These are phyloP conservation scores for Phaethornis superciliosus DNA, from an alignment of 2,113 vertebrate species.

Conservation along the genomic window DNA sequence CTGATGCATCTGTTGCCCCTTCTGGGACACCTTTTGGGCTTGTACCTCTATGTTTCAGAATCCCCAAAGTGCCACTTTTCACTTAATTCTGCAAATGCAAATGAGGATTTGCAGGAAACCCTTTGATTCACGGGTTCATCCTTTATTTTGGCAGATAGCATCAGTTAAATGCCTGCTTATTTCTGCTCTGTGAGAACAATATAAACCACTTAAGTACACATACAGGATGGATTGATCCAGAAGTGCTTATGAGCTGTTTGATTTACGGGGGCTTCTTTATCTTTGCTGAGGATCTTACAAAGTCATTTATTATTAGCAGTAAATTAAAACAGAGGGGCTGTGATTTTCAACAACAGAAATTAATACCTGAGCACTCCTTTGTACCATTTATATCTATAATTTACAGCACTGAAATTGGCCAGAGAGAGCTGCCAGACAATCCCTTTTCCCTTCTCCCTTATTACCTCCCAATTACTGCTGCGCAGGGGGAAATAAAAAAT, in stretches of 20 bases:
- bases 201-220: slow-evolving; percentile 56
- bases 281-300: slow-evolving; percentile 42
- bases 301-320: slow-evolving; percentile 68
- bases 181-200: slow-evolving; percentile 60
- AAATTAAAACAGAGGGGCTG: slow-evolving; percentile 60
- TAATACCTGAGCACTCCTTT: slow-evolving; percentile 38
- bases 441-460: neutral
- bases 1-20: accelerated
- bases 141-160: slow-evolving; percentile 53
- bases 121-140: slow-evolving; percentile 24
- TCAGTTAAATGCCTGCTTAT: slow-evolving; percentile 55
- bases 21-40: neutral
- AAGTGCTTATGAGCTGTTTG: slow-evolving; percentile 61
- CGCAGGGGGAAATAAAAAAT: slow-evolving; percentile 10
- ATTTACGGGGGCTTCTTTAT: slow-evolving; percentile 60
- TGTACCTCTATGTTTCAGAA: neutral
- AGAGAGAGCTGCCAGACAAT: neutral
- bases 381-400: slow-evolving; percentile 51
- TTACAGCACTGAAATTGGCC: neutral
- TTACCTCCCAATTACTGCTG: slow-evolving; percentile 43
- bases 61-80: neutral
- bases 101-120: slow-evolving; percentile 33
- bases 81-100: neutral
- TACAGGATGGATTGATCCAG: slow-evolving; percentile 42
- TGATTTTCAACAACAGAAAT: slow-evolving; percentile 63